Evolutionary conservation across 2,113 vertebrate species (phyloP).

Genomic region (Apteryx mantelli): DNA sequence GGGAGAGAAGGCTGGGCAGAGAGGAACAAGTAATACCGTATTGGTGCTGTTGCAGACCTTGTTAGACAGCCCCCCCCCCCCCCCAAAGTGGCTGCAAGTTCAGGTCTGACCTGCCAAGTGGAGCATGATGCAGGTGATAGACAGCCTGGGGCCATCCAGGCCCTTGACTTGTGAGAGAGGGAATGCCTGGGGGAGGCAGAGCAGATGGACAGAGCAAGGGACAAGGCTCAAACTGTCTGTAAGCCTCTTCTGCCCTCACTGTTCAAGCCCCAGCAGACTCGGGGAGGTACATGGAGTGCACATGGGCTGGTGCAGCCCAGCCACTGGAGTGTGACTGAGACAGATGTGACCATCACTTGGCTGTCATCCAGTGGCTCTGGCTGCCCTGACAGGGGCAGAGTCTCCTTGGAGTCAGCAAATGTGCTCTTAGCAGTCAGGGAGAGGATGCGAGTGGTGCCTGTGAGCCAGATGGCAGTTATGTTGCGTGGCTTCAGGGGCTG

Average conservation of each 20-base stretch:
- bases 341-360: not conserved
- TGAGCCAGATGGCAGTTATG: not conserved
- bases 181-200: not conserved
- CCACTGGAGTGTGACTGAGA: not conserved
- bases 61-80: not conserved
- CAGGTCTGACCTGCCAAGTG: not conserved
- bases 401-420: not conserved
- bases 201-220: not conserved
- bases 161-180: accelerated
- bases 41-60: accelerated
- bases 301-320: not conserved
- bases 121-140: not conserved
- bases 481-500: not conserved
- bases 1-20: not conserved
- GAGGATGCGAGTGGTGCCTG: accelerated
- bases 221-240: not conserved
- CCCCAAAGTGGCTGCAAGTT: not conserved
- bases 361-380: not conserved
- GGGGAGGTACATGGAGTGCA: accelerated
- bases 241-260: not conserved
- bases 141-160: not conserved
- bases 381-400: not conserved
- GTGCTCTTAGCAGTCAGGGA: not conserved
- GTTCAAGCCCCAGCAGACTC: accelerated
- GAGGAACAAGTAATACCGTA: accelerated